Evolutionary conservation across 2,888 invertebrate species (phyloP).

Genomic region (Heliconius sara): DNA sequence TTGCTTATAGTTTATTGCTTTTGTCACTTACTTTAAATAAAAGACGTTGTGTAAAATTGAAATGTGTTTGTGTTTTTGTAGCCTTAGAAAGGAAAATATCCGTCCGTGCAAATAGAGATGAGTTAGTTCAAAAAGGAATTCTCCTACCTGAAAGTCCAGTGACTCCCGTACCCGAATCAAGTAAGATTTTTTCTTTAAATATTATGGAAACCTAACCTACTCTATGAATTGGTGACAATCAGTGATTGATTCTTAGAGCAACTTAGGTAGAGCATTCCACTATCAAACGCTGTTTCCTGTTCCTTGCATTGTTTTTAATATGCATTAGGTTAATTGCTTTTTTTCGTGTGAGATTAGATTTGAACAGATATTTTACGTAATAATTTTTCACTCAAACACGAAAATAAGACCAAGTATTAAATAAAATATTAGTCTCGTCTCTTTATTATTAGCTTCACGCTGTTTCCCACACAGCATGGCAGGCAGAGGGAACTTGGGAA

Average conservation of each 20-base stretch:
- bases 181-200: conserved; percentile 77
- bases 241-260: neutral
- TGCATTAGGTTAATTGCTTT: neutral
- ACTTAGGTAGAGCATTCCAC: neutral
- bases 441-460: too few relatives aligned
- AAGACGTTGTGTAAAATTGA: neutral
- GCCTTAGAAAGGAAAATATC: conserved; percentile 99
- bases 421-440: too few relatives aligned
- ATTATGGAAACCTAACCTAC: neutral
- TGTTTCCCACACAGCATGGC: too few relatives aligned
- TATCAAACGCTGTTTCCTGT: neutral
- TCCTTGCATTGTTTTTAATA: too few relatives aligned
- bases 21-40: neutral
- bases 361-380: neutral
- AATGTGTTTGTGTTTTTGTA: conserved; percentile 65
- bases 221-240: neutral
- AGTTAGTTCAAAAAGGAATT: conserved; percentile 98
- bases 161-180: conserved; percentile 92
- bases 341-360: neutral
- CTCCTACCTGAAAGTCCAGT: conserved; percentile 94
- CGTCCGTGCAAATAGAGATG: conserved; percentile 98
- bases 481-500: too few relatives aligned
- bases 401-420: neutral
- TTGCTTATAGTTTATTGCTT: neutral
- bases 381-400: neutral